Conservation (phyloP, 2,113 vertebrate genomes). For the Aptenodytes forsteri region DNA sequence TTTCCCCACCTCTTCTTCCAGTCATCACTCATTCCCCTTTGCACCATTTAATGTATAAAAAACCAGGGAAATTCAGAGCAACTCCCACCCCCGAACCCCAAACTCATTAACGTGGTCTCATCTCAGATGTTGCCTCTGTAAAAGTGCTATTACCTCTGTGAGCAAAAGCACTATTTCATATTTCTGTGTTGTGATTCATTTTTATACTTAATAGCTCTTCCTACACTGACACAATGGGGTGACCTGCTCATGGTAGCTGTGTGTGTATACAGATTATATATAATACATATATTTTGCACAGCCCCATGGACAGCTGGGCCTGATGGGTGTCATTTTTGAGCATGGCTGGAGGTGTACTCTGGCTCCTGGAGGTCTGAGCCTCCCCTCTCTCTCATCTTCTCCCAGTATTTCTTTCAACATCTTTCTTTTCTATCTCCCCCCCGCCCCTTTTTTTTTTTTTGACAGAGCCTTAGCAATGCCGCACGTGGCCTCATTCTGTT, state of each 20-base stretch:
- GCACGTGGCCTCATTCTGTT: background rate
- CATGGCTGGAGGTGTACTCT: background rate
- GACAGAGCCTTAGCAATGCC: background rate
- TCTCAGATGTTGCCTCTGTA: background rate
- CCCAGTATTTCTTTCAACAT: background rate
- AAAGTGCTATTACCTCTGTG: background rate
- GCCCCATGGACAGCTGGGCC: background rate
- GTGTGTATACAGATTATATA: background rate
- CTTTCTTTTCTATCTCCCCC: background rate
- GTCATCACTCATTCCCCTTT: background rate
- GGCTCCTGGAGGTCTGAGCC: background rate
- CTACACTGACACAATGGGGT: background rate
- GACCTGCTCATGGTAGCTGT: background rate
- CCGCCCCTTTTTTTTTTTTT: accelerated
- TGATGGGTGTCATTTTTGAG: background rate
- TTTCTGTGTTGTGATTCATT: background rate
- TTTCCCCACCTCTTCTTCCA: background rate
- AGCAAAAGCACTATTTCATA: background rate
- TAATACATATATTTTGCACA: background rate
- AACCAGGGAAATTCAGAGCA: background rate
- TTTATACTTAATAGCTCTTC: background rate
- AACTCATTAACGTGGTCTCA: background rate
- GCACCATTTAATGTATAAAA: background rate
- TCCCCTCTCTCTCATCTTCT: background rate
- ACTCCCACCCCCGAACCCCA: background rate